phyloP scores from a whole-genome alignment of 2,797 vertebrate species.

The Onychomys torridus region DNA sequence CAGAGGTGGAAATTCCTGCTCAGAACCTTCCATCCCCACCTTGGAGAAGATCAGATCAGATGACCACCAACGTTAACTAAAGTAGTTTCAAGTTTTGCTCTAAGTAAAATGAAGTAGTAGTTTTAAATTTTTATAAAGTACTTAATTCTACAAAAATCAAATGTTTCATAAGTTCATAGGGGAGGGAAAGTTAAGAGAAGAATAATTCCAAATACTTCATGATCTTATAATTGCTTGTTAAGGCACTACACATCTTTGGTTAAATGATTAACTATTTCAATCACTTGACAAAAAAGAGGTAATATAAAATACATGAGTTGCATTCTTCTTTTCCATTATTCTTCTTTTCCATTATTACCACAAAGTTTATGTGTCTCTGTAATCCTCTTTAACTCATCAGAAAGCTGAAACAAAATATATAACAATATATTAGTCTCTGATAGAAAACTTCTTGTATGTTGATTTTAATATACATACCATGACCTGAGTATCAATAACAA shows the following conservation, averaged over 20 bases:
- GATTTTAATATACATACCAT: constrained; percentile 44
- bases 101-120: constrained; percentile 67
- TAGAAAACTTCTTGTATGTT: constrained; percentile 52
- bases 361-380: constrained; percentile 59
- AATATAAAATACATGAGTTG: constrained; percentile 84
- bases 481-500: constrained; percentile 46
- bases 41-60: constrained; percentile 70
- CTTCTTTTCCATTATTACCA: constrained; percentile 55
- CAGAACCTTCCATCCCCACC: not conserved
- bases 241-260: constrained; percentile 91
- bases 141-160: constrained; percentile 76
- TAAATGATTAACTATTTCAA: constrained; percentile 86
- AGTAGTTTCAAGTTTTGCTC: constrained; percentile 59
- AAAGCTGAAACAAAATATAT: constrained; percentile 90
- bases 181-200: constrained; percentile 61
- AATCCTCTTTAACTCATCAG: constrained; percentile 92
- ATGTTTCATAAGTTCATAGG: constrained; percentile 77
- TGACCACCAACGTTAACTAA: constrained; percentile 63
- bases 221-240: constrained; percentile 85
- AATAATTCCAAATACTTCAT: constrained; percentile 81
- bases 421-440: constrained; percentile 70
- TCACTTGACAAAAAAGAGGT: constrained; percentile 85
- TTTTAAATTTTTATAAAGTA: constrained; percentile 72
- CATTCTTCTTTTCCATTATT: too few relatives aligned
- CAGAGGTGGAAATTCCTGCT: constrained; percentile 30